Evolutionary conservation across 2,888 invertebrate genomes (phyloP), one percentile per base, ranked within the genome.

Genomic region (Phyto melanocephala): DNA sequence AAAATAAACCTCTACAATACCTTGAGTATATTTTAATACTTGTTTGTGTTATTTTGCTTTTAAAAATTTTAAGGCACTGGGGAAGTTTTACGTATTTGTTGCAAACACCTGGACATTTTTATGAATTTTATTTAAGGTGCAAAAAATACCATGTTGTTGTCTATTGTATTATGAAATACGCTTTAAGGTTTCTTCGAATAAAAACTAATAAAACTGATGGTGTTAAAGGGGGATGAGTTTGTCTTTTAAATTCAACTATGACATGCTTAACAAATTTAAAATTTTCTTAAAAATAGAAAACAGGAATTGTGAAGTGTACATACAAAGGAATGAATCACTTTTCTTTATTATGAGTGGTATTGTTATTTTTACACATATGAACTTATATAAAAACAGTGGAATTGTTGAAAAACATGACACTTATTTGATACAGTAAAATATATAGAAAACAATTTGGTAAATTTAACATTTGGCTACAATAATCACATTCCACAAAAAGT

Each of bases 111-210:
- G 63, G 74, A 65, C 13, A 24, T n/a, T 63, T 68, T 56, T 5
- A 33, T 45, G 60, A n/a, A 52, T 52, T 42, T 71, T 68, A 77
- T 63, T 74, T 83, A 68, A 70, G 58, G 78, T 76, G 65, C 79
- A 68, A 86, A n/a, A 81, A 54, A 33, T 58, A 52, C 24, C 42
- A 60, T 52, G 50, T 76, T 50, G 3, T 6, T 52, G 8, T 62
- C 24, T 52, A 74, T 45, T 65, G 50, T 35, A 42, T 28, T 50
- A 52, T 1, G 37, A 37, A 37, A 24, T 22, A n/a, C n/a, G 22
- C 37, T 15, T 28, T 7, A 67, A 67, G 35, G 17, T 65, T 45
- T 35, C 28, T 52, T 56, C 45, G 63, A 40, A 40, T n/a, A 28
- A 22, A 28, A 56, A 47, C 11, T 22, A 20, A 22, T 24, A n/a